Base-by-base conservation (phyloP, 2,888 invertebrate species). In the Eristalis arbustorum region DNA sequence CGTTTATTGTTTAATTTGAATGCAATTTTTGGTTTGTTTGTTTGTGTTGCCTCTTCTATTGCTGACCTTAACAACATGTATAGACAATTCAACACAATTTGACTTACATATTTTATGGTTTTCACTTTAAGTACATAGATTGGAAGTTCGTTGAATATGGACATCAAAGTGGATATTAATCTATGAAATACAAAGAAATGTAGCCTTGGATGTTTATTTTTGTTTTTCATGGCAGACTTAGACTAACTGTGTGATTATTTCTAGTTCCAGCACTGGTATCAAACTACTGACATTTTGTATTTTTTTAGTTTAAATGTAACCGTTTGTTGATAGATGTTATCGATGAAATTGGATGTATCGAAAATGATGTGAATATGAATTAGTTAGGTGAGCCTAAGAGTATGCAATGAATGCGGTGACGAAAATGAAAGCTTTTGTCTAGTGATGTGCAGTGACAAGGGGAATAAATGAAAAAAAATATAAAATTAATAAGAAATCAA, bases 131-230 rank as follows among this genome's bases (percentile, higher is more conserved):
- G 61, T 2, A n/a, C n/a, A n/a, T n/a, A n/a, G n/a, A n/a, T 59
- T 59, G 49, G 61, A 69, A 78, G 66, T 78, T 83, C 83, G 83
- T 77, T 83, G 83, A 77, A 6, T 72, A 68, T 18, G 49, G 49
- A 37, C 42, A n/a, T 2, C n/a, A 42, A 1, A 14, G 13, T 42
- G 13, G 49, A 18, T 49, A 23, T 67, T 68, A 72, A 11, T 56
- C 40, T 71, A 31, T 59, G 22, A 37, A 31, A 62, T 67, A 77
- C 18, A 18, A 49, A 67, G 61, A 76, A 74, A 74, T 63, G 40
- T 80, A 74, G 74, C 68, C 63, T 42, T 18, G 18, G 63, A 34
- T 69, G 25, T 18, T 61, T 23, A 1, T 5, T 67, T 59, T 59
- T 23, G 10, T 14, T 18, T 34, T 57, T n/a, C n/a, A n/a, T 1